Conservation (phyloP, 2,113 vertebrate species). For the Lutjanus erythropterus region DNA sequence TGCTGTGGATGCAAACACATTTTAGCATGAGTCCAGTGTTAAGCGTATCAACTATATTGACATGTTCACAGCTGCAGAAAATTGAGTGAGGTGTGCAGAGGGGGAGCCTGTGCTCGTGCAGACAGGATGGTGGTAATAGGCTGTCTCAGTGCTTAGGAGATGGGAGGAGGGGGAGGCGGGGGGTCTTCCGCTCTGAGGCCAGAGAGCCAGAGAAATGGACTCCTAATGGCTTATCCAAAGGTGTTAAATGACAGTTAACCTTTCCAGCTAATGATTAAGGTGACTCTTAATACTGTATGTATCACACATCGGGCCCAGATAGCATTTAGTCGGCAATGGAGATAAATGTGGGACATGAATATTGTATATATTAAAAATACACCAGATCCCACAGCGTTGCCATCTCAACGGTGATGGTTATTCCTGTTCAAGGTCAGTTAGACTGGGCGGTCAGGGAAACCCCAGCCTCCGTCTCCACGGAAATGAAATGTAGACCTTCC, state of each 20-base stretch:
- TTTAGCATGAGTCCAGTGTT: constrained; percentile 69
- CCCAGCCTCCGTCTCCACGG: background rate
- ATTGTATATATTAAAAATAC: constrained; percentile 58
- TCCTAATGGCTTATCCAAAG: constrained; percentile 66
- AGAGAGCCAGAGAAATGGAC: constrained; percentile 58
- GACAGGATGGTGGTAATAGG: constrained; percentile 68
- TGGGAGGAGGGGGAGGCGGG: background rate
- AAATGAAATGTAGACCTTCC: constrained; percentile 17
- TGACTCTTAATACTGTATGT: constrained; percentile 63
- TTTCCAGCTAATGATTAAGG: constrained; percentile 67
- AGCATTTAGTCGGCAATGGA: constrained; percentile 54
- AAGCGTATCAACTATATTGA: constrained; percentile 74
- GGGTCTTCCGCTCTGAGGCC: constrained; percentile 37
- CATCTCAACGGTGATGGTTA: constrained; percentile 31
- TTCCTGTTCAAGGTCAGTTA: constrained; percentile 57
- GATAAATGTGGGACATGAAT: constrained; percentile 70
- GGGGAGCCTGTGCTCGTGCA: constrained; percentile 34
- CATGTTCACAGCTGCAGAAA: constrained; percentile 83
- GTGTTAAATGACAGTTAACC: constrained; percentile 73
- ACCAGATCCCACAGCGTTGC: constrained; percentile 9
- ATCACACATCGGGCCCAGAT: constrained; percentile 38
- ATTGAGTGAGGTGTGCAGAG: constrained; percentile 75
- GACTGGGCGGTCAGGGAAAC: constrained; percentile 13
- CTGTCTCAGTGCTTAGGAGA: constrained; percentile 53
- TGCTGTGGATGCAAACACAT: constrained; percentile 59